Conservation (phyloP, 2,888 invertebrate species). For the Melipona beecheii region DNA sequence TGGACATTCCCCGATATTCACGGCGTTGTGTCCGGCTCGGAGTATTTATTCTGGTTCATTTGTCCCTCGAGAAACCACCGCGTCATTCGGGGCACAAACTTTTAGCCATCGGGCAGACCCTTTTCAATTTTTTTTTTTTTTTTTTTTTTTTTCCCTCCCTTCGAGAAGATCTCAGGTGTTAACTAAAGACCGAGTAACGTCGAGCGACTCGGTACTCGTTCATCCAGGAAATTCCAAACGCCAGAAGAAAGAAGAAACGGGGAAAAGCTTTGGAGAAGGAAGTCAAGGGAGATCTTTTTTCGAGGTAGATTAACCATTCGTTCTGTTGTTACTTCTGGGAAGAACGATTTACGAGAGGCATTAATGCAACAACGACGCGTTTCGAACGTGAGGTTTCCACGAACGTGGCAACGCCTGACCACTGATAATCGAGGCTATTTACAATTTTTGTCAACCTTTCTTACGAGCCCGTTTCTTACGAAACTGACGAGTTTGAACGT, state of each 20-base stretch:
- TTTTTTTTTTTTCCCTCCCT: constrained; percentile 4
- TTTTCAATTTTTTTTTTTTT: constrained; percentile 37
- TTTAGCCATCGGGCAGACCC: constrained; percentile 38
- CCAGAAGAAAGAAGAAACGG: constrained; percentile 4
- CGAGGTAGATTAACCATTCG: not conserved
- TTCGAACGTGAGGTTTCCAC: not conserved
- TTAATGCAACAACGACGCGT: not conserved
- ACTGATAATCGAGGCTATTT: too few relatives aligned
- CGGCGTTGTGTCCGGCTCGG: constrained; percentile 47
- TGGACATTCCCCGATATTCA: constrained; percentile 68
- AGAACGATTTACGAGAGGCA: constrained; percentile 1
- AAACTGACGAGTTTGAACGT: too few relatives aligned
- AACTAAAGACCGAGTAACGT: constrained; percentile 68
- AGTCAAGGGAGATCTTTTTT: constrained; percentile 18
- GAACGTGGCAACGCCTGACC: not conserved
- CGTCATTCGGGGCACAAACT: constrained; percentile 54
- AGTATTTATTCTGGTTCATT: constrained; percentile 74
- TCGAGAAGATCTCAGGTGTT: constrained; percentile 73
- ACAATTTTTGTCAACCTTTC: too few relatives aligned
- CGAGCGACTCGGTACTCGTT: constrained; percentile 48
- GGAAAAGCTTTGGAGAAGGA: not conserved
- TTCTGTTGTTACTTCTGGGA: not conserved
- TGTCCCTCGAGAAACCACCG: constrained; percentile 68
- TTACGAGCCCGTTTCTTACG: too few relatives aligned
- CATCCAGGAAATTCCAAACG: constrained; percentile 42